These are phyloP conservation scores for Muschampia plurimacula DNA, from an alignment of 2,888 invertebrate genomes.

Conservation along the genomic window DNA sequence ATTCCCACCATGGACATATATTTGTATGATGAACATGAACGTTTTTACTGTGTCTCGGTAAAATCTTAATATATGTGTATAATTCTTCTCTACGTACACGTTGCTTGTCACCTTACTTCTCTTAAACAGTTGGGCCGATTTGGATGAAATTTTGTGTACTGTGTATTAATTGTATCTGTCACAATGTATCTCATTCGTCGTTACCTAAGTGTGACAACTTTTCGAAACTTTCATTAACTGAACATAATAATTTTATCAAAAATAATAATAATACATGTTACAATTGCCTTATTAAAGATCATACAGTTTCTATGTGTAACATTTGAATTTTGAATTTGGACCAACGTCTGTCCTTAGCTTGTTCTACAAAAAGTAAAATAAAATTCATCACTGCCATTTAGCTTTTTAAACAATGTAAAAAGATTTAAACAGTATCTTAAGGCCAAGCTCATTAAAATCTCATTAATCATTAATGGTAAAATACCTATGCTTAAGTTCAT, in stretches of 20 bases:
- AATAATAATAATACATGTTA: constrained; percentile 12
- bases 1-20: too few relatives aligned
- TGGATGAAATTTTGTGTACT: too few relatives aligned
- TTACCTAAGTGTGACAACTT: constrained; percentile 18
- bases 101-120: too few relatives aligned
- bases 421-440: not conserved
- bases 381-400: not conserved
- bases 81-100: too few relatives aligned
- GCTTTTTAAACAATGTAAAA: not conserved
- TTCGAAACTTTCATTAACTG: constrained; percentile 13
- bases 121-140: too few relatives aligned
- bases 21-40: too few relatives aligned
- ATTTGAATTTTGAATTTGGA: too few relatives aligned
- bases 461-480: not conserved
- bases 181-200: constrained; percentile 4
- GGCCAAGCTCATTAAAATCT: not conserved
- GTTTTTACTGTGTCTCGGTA: too few relatives aligned
- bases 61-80: too few relatives aligned
- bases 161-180: constrained; percentile 1
- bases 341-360: too few relatives aligned
- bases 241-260: constrained; percentile 8
- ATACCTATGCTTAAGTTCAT: not conserved
- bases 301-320: not conserved
- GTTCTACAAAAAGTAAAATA: too few relatives aligned
- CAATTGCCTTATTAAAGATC: constrained; percentile 7